Percentiles rank a stretch among this genome's conserved stretches.
Conservation (phyloP, 2,113 vertebrate species). For the Penelope pileata region DNA sequence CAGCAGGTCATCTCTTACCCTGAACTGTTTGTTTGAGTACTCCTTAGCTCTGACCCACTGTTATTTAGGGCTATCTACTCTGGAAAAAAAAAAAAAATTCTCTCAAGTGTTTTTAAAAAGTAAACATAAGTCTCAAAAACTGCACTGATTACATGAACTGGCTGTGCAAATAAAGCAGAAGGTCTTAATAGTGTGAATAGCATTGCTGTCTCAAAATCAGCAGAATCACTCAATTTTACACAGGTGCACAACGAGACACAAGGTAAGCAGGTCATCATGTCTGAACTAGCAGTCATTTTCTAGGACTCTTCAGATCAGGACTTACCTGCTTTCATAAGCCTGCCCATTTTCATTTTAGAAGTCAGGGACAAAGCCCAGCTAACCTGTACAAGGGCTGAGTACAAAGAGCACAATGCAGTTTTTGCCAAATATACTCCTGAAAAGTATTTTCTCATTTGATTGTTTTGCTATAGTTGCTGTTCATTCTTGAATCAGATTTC, state of each 20-base stretch:
- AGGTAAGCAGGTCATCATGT: neutral
- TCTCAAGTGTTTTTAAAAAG: neutral
- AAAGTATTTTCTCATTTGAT: neutral
- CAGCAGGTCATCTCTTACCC: neutral
- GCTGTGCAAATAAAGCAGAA: neutral
- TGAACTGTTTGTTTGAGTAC: neutral
- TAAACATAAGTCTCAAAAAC: neutral
- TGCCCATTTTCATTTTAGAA: accelerated
- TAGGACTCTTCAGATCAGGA: neutral
- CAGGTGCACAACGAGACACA: neutral
- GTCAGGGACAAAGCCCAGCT: neutral
- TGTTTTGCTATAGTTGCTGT: neutral
- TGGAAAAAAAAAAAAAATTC: neutral
- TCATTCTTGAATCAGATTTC: neutral
- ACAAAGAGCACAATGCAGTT: neutral
- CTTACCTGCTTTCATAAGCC: neutral
- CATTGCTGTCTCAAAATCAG: neutral
- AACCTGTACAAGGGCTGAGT: neutral
- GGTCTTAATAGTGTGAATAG: neutral
- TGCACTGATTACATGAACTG: neutral
- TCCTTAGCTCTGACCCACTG: neutral
- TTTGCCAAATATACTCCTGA: neutral
- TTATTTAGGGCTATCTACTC: neutral
- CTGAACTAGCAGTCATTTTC: neutral
- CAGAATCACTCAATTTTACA: neutral